Evolutionary conservation across 2,888 invertebrate genomes (phyloP), one percentile per base, ranked within the genome.

Genomic region (Cryptocephalus moraei): DNA sequence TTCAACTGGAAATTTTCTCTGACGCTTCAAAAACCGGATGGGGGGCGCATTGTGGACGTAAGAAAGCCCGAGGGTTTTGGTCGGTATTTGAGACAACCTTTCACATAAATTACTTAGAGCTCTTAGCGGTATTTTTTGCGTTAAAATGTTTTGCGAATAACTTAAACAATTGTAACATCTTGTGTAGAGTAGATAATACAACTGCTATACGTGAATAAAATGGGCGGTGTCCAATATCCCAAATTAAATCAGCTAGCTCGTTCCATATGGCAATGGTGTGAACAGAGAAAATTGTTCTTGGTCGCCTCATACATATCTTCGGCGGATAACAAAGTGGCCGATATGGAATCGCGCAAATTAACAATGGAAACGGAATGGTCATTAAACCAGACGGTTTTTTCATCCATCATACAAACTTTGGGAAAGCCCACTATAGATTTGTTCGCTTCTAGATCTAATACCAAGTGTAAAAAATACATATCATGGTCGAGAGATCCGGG

Each of bases 401-500:
- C 32, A 6, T 1, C 33, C n/a, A 43, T 48, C 9, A 33, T 14
- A 8, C 1, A 22, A 22, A 12, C 4, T 1, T 38, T 51, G 9
- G 45, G 47, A 1, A 9, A n/a, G 11, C 49, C 51, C 10, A 33
- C 47, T 2, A 46, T 50, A 3, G 51, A 53, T 33, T 34, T 49
- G 32, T 53, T 51, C 43, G 50, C 51, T 2, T 44, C 42, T 8
- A 14, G 8, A 22, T 9, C 2, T 12, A 52, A 52, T 41, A 10
- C 32, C 1, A 52, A 49, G 46, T 47, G 47, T 36, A 32, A 44
- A 22, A 56, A 48, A 41, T 61, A 53, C 42, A 33, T 60, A 9
- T 62, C 61, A 8, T 61, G 59, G 56, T 36, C 50, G 33, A n/a
- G 40, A 38, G 57, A 60, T 42, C 58, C 60, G 1, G 46, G 51